Base-by-base conservation (phyloP, 2,888 invertebrate genomes). In the Cryptophagus acutangulus region DNA sequence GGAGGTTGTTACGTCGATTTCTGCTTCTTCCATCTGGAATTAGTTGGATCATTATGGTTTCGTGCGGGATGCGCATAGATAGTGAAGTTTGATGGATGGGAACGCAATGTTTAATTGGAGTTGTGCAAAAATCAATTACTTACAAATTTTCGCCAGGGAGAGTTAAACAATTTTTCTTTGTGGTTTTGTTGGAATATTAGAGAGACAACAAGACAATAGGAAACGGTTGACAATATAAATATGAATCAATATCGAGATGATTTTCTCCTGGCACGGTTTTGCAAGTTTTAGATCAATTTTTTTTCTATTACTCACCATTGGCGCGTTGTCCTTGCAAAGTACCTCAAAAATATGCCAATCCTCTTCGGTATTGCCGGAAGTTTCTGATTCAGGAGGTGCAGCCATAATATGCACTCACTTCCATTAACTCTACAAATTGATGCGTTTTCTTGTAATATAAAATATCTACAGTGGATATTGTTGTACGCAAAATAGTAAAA, bases 341-440 rank as follows among this genome's bases (percentile, higher is more conserved):
- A 78, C 74, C 69, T 86, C 81, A 63, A 80, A 87, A 48, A 84
- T 76, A 61, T 77, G 77, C 81, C 86, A 84, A 66, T 87, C 86
- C 61, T 85, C 84, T 49, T 76, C 72, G 17, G 74, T 71, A 58
- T 77, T n/a, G n/a, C n/a, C n/a, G n/a, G n/a, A n/a, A n/a, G n/a
- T n/a, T n/a, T n/a, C n/a, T n/a, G n/a, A n/a, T n/a, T n/a, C n/a
- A n/a, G n/a, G n/a, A n/a, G n/a, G n/a, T n/a, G n/a, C n/a, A n/a
- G n/a, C n/a, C n/a, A n/a, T n/a, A n/a, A n/a, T n/a, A n/a, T n/a
- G n/a, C n/a, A n/a, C n/a, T n/a, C n/a, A n/a, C n/a, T n/a, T n/a
- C n/a, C n/a, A n/a, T n/a, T n/a, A n/a, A n/a, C n/a, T n/a, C n/a
- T n/a, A n/a, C n/a, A n/a, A n/a, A n/a, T n/a, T n/a, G n/a, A n/a